Evolutionary conservation across 2,113 vertebrate genomes (phyloP).

Genomic region (Catharus bicknelli): DNA sequence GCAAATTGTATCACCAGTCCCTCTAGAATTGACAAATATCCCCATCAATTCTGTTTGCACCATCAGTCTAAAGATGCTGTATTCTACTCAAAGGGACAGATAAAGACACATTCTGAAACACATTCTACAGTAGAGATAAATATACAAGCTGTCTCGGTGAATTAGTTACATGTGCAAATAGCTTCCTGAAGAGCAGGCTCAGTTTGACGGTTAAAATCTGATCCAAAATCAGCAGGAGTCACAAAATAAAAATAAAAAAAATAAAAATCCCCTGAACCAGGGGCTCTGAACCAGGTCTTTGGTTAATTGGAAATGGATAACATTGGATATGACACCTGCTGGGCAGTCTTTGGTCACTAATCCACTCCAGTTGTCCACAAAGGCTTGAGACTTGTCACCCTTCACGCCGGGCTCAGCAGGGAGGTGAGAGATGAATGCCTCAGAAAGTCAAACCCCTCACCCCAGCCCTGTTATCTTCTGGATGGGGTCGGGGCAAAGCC

Average conservation of each 20-base stretch:
- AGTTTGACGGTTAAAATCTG: not conserved
- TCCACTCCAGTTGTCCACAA: conserved; percentile 37
- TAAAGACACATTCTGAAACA: conserved; percentile 34
- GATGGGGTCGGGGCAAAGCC: not conserved
- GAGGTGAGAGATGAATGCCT: conserved; percentile 3
- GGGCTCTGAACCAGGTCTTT: not conserved
- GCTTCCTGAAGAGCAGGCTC: conserved; percentile 11
- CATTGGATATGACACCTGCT: not conserved
- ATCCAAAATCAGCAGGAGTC: conserved; percentile 15
- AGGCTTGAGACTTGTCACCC: not conserved
- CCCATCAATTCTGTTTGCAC: not conserved
- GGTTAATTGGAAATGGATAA: conserved; percentile 13
- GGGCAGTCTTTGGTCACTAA: conserved; percentile 22
- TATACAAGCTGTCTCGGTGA: conserved; percentile 31
- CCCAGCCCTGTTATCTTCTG: not conserved
- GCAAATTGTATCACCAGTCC: not conserved
- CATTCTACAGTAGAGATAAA: conserved; percentile 26
- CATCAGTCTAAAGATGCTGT: not conserved
- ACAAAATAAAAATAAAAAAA: not conserved
- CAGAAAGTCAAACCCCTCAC: not conserved
- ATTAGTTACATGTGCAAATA: conserved; percentile 40
- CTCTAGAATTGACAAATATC: not conserved
- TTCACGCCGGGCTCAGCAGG: not conserved
- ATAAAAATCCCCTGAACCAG: not conserved
- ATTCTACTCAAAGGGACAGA: not conserved